Conservation (phyloP, 2,797 vertebrate species). For the Orientallactaga sibirica region DNA sequence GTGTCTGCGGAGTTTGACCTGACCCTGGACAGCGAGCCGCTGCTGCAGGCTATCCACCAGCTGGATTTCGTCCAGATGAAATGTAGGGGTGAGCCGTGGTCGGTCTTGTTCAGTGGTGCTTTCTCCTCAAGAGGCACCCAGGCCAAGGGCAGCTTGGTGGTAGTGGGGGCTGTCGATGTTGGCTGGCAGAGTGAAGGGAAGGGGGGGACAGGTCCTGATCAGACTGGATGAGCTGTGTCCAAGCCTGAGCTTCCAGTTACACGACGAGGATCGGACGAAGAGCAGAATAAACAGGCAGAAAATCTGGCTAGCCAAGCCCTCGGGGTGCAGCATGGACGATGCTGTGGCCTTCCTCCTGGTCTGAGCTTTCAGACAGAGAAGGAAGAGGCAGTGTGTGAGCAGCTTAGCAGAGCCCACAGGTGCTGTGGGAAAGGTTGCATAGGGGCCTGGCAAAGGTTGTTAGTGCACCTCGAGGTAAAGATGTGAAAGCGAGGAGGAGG, state of each 20-base stretch:
- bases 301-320: background rate
- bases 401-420: background rate
- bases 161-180: fast-evolving
- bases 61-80: constrained; percentile 98
- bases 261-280: background rate
- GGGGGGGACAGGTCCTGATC: fast-evolving
- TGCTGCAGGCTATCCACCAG: constrained; percentile 96
- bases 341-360: background rate
- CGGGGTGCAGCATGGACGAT: background rate
- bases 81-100: constrained; percentile 93
- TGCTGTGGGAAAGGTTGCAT: background rate
- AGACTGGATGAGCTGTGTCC: background rate
- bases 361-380: background rate
- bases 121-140: background rate
- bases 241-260: background rate
- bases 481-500: background rate
- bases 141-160: background rate
- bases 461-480: background rate
- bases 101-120: constrained; percentile 27
- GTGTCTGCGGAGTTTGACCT: constrained; percentile 97
- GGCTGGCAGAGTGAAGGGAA: no score
- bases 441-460: background rate
- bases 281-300: background rate
- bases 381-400: background rate
- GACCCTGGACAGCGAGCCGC: constrained; percentile 94